These are phyloP conservation scores for Seira musarum DNA, from an alignment of 2,888 invertebrate genomes.

Conservation along the genomic window DNA sequence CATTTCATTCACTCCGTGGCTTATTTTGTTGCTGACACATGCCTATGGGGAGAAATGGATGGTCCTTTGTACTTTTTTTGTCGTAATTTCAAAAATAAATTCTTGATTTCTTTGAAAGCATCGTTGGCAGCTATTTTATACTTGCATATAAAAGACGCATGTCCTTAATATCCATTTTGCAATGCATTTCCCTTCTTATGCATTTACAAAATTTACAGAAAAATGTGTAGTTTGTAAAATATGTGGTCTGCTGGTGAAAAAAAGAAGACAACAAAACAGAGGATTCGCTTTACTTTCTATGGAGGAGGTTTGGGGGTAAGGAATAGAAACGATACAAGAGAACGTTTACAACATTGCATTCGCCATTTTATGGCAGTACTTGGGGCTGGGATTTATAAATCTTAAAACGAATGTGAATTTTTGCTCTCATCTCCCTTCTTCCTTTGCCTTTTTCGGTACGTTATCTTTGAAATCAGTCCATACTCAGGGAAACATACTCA, in stretches of 20 bases:
- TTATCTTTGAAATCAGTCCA: slow-evolving; percentile 48
- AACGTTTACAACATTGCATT: slow-evolving; percentile 58
- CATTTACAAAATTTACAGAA: slow-evolving; percentile 16
- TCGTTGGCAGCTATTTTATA: slow-evolving; percentile 56
- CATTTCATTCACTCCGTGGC: slow-evolving; percentile 36
- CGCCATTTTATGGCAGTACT: slow-evolving; percentile 57
- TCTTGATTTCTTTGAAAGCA: slow-evolving; percentile 58
- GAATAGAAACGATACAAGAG: slow-evolving; percentile 39
- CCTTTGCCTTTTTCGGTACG: slow-evolving; percentile 27
- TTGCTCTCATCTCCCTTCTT: slow-evolving; percentile 45
- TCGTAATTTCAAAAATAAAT: slow-evolving; percentile 38
- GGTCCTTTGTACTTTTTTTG: slow-evolving; percentile 27
- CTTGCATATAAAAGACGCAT: slow-evolving; percentile 31
- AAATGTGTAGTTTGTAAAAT: slow-evolving; percentile 19
- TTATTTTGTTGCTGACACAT: slow-evolving; percentile 51
- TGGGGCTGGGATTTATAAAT: slow-evolving; percentile 60
- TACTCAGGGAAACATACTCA: slow-evolving; percentile 13
- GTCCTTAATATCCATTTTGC: slow-evolving; percentile 9
- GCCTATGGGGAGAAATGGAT: slow-evolving; percentile 33
- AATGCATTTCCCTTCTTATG: slow-evolving; percentile 10
- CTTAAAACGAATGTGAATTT: slow-evolving; percentile 58
- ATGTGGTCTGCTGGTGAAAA: neutral
- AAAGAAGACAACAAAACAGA: neutral
- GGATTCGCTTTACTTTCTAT: neutral
- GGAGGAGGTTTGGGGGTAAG: neutral